A percentile compares a stretch with the other conserved stretches of the same genome.
Conservation (phyloP, 1,140 invertebrate genomes). For the Aphelenchoides besseyi region DNA sequence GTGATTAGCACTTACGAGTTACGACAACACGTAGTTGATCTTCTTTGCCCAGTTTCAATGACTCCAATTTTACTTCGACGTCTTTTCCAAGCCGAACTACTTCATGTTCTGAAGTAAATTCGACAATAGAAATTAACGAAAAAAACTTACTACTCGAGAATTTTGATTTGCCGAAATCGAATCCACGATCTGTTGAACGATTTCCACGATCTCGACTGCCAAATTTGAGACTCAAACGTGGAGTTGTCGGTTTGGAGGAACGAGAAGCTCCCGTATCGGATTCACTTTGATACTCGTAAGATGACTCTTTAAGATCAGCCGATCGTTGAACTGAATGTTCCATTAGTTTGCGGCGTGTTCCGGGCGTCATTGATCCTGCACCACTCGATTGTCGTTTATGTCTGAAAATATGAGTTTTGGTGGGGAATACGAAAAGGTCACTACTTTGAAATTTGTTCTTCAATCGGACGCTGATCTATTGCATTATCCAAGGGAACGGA, state of each 20-base stretch:
- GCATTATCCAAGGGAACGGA: background rate
- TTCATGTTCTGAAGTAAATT: conserved; percentile 58
- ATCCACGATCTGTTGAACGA: conserved; percentile 22
- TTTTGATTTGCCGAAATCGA: conserved; percentile 62
- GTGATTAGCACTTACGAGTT: conserved; percentile 38
- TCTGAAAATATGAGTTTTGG: too few species aligned
- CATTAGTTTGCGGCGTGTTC: conserved; percentile 34
- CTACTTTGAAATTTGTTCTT: background rate
- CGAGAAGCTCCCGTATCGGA: conserved; percentile 40
- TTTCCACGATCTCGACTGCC: conserved; percentile 33
- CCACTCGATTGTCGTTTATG: conserved; percentile 29
- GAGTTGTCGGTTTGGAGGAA: conserved; percentile 54
- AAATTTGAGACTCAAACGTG: conserved; percentile 54
- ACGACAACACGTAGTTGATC: conserved; percentile 54
- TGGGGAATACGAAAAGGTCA: too few species aligned
- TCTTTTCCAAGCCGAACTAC: conserved; percentile 54
- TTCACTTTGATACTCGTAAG: conserved; percentile 35
- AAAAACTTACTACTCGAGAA: too few species aligned
- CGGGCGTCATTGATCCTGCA: conserved; percentile 36
- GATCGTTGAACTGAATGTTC: conserved; percentile 46
- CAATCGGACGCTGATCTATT: background rate
- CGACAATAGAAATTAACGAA: too few species aligned
- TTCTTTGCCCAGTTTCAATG: conserved; percentile 57
- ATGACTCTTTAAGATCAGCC: conserved; percentile 14
- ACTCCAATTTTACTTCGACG: conserved; percentile 60